Conservation (phyloP, 2,888 invertebrate species). For the Lymantria monacha region DNA sequence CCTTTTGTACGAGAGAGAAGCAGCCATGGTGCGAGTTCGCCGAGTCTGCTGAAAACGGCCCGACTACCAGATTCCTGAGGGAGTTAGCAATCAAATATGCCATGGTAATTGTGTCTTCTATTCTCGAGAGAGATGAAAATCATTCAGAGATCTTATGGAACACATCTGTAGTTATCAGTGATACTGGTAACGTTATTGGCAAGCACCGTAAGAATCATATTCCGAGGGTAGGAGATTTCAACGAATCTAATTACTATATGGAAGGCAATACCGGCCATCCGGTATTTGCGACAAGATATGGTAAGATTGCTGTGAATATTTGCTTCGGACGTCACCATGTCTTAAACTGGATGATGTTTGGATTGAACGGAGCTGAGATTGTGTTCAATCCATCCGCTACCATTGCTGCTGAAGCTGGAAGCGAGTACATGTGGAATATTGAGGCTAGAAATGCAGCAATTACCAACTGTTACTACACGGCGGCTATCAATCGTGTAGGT, state of each 20-base stretch:
- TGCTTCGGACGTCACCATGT: slow-evolving; percentile 99
- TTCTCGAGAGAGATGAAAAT: slow-evolving; percentile 94
- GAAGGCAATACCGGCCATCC: slow-evolving; percentile 98
- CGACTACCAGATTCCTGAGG: slow-evolving; percentile 91
- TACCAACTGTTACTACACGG: slow-evolving; percentile 97
- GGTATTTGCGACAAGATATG: slow-evolving; percentile 93
- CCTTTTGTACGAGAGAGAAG: slow-evolving; percentile 98
- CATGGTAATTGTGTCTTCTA: slow-evolving; percentile 98
- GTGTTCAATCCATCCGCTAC: slow-evolving; percentile 99
- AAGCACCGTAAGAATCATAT: slow-evolving; percentile 99
- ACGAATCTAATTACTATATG: slow-evolving; percentile 98
- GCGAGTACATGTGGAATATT: slow-evolving; percentile 97
- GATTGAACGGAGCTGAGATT: slow-evolving; percentile 98
- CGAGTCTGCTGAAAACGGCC: slow-evolving; percentile 94
- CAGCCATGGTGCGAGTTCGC: slow-evolving; percentile 99
- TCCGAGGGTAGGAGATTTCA: slow-evolving; percentile 98
- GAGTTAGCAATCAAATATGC: slow-evolving; percentile 91
- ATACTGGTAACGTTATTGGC: slow-evolving; percentile 94
- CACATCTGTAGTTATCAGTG: slow-evolving; percentile 96
- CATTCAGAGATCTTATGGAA: slow-evolving; percentile 97
- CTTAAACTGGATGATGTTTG: slow-evolving; percentile 99
- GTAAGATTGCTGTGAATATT: slow-evolving; percentile 96
- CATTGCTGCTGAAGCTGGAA: slow-evolving; percentile 84
- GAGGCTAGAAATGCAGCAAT: slow-evolving; percentile 98
- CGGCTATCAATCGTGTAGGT: slow-evolving; percentile 97